phyloP scores from a whole-genome alignment of 2,113 vertebrate species.

The Damaliscus lunatus region DNA sequence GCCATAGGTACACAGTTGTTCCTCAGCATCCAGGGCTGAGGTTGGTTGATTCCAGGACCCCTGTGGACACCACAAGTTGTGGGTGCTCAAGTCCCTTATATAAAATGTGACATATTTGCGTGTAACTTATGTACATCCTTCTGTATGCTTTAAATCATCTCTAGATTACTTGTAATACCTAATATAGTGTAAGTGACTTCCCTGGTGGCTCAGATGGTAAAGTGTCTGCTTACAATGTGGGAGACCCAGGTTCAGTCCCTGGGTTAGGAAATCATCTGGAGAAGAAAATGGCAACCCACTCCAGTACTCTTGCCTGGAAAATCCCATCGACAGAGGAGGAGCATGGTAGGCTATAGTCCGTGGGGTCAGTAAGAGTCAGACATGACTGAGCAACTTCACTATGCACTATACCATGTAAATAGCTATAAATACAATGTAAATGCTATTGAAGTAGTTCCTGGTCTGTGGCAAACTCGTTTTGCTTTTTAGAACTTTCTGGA shows the following conservation, averaged over 20 bases:
- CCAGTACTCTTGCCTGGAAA: not conserved
- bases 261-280: not conserved
- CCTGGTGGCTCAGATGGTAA: not conserved
- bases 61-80: not conserved
- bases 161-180: not conserved
- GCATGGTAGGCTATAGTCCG: not conserved
- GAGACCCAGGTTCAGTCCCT: not conserved
- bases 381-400: not conserved
- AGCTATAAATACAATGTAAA: not conserved
- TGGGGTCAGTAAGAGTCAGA: not conserved
- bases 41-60: not conserved
- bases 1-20: not conserved
- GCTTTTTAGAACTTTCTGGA: not conserved
- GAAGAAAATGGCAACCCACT: not conserved
- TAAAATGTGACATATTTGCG: not conserved
- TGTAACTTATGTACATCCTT: not conserved
- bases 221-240: not conserved
- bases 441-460: not conserved
- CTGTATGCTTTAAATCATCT: not conserved
- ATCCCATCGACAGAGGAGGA: not conserved
- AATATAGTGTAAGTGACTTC: not conserved
- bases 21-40: not conserved
- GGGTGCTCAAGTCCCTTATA: not conserved
- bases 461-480: not conserved
- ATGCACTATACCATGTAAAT: not conserved